Conservation (phyloP, 2,888 invertebrate genomes). For the Lepetodrilus schrolli region DNA sequence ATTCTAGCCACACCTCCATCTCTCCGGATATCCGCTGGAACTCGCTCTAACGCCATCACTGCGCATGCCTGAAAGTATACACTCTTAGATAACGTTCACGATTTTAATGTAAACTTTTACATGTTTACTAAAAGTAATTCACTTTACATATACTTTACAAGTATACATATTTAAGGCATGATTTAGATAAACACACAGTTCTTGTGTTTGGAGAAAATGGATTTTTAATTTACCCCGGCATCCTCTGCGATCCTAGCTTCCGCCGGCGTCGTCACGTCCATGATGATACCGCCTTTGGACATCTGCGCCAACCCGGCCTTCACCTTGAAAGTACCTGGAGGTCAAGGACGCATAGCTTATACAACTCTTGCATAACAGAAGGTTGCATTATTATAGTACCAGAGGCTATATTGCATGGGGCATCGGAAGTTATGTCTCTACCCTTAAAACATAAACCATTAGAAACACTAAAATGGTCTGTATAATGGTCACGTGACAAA, state of each 20-base stretch:
- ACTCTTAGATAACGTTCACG: neutral
- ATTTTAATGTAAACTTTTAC: neutral
- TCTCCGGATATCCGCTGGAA: conserved; percentile 72
- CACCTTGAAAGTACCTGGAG: conserved; percentile 68
- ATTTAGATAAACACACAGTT: too few relatives aligned
- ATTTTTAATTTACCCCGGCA: conserved; percentile 70
- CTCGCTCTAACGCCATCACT: conserved; percentile 73
- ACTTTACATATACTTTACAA: too few relatives aligned
- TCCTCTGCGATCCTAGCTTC: conserved; percentile 72
- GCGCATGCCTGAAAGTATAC: conserved; percentile 67
- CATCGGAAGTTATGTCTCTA: too few relatives aligned
- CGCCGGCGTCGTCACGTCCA: conserved; percentile 70
- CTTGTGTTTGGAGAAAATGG: too few relatives aligned
- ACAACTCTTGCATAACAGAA: too few relatives aligned
- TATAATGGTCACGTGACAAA: too few relatives aligned
- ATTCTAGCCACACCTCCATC: conserved; percentile 72
- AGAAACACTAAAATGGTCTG: too few relatives aligned
- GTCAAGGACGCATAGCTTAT: too few relatives aligned
- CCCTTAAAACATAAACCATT: too few relatives aligned
- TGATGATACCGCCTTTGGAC: conserved; percentile 72
- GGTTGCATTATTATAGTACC: too few relatives aligned
- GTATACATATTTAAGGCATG: too few relatives aligned
- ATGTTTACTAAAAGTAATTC: neutral
- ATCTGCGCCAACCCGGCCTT: conserved; percentile 73
- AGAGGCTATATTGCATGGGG: too few relatives aligned